A percentile compares a stretch with the other conserved stretches of the same genome.
These are phyloP conservation scores for Anorthoa munda DNA, from an alignment of 2,888 invertebrate species.

Conservation along the genomic window DNA sequence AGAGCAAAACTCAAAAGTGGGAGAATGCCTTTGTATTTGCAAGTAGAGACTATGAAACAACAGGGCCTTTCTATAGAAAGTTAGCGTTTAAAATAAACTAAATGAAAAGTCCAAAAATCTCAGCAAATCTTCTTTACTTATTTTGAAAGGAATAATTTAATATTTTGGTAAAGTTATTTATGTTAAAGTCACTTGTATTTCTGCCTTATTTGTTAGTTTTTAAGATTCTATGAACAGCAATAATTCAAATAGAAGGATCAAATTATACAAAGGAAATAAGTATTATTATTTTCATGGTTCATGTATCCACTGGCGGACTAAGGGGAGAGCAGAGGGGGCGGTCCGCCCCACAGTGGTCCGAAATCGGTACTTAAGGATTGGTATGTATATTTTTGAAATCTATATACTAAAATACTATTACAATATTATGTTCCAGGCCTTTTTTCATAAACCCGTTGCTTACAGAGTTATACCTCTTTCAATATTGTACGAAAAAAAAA, in stretches of 20 bases:
- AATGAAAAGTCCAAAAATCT: neutral
- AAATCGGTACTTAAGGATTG: too few species aligned
- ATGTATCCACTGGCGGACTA: too few species aligned
- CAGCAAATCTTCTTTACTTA: neutral
- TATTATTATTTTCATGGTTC: too few species aligned
- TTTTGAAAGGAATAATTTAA: neutral
- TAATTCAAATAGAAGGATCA: neutral
- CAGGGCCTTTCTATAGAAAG: slow-evolving; percentile 61
- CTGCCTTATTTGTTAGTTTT: slow-evolving; percentile 1
- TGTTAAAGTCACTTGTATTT: neutral
- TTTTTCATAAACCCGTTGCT: too few species aligned
- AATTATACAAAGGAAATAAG: neutral
- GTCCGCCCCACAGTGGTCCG: too few species aligned
- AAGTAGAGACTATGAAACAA: slow-evolving; percentile 76
- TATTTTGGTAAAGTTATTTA: neutral
- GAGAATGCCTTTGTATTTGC: slow-evolving; percentile 83
- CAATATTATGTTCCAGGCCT: too few species aligned
- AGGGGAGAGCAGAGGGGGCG: too few species aligned
- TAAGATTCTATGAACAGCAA: neutral
- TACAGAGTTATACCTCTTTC: too few species aligned
- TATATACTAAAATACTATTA: too few species aligned
- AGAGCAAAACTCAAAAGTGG: slow-evolving; percentile 83
- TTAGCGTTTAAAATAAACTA: slow-evolving; percentile 11
- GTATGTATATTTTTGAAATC: too few species aligned
- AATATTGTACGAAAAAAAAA: too few species aligned